Evolutionary conservation across 2,888 invertebrate species (phyloP), one percentile per base, ranked within the genome.

Genomic region (Artemia sinica): DNA sequence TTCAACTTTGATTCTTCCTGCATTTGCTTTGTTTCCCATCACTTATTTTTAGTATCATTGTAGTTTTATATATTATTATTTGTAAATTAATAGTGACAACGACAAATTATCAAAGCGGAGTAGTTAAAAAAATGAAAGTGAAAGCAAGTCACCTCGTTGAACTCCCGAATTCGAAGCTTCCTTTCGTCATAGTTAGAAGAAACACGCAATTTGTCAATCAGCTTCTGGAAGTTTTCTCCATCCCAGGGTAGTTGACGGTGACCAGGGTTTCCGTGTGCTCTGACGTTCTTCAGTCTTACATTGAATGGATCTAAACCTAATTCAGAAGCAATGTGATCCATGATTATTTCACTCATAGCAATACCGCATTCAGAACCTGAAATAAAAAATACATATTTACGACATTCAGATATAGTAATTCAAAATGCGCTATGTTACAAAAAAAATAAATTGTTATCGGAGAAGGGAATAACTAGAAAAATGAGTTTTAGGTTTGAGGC

Each of bases 281-380:
- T 49, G 1, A 74, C 63, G 69, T 74, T 74, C 65, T 70, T 71
- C 66, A 71, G 50, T 11, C 74, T 71, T 28, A 79, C 71, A 63
- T 74, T 75, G 13, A 77, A 72, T 0, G 78, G 77, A 69, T 79
- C 78, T 69, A 75, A 75, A 8, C 75, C 74, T 14, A 79, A 71
- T 5, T 71, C 72, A 58, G 75, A 74, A 2, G 79, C 77, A 48
- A 79, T 75, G 68, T 79, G 79, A n/a, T 80, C 79, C 75, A 80
- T 79, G 49, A 79, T 75, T 12, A 76, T 75, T 72, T 80, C 79
- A 71, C 78, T 79, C 48, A 77, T 75, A 67, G 77, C 78, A 12
- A 79, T 75, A 8, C 76, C 77, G 41, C 77, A 76, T 10, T 75
- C 72, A 0, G 77, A 76, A 2, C 77, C 78, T 77, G 69, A 0